Evolutionary conservation across 2,113 vertebrate species (phyloP).

Genomic region (Tretioscincus oriximinensis): DNA sequence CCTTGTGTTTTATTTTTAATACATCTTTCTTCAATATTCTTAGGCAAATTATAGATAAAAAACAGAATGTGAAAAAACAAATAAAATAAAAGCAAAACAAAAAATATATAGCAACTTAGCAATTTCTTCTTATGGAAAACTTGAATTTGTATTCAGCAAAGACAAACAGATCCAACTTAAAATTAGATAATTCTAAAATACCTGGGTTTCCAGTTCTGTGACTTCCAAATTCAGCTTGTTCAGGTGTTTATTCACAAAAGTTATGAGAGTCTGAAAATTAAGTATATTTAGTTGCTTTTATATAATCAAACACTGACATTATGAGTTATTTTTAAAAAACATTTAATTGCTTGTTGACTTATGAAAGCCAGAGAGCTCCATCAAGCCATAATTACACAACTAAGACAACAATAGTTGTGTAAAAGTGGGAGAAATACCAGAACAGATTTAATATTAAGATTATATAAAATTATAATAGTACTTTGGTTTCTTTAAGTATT

Average conservation of each 20-base stretch:
- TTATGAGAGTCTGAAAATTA: conserved; percentile 89
- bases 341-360: background rate
- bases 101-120: background rate
- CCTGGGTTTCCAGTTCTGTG: conserved; percentile 97
- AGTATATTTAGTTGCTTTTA: conserved; percentile 2
- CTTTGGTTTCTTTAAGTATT: no score
- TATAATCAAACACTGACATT: background rate
- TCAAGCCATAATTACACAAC: background rate
- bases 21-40: no score
- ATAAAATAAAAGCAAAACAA: background rate
- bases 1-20: no score
- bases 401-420: background rate
- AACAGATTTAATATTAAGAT: no score
- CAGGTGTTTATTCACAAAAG: conserved; percentile 98
- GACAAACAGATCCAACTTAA: background rate
- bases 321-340: background rate
- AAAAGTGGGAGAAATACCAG: no score
- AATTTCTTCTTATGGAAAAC: background rate
- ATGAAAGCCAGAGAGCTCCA: conserved; percentile 6
- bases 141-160: background rate
- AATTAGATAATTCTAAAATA: conserved; percentile 54
- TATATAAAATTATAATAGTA: no score
- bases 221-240: conserved; percentile 98
- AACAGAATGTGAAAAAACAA: background rate
- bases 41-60: background rate